Percentiles rank a stretch among this genome's conserved stretches.
Evolutionary conservation across 1,140 invertebrate genomes (phyloP).

Genomic region (Delia radicum): DNA sequence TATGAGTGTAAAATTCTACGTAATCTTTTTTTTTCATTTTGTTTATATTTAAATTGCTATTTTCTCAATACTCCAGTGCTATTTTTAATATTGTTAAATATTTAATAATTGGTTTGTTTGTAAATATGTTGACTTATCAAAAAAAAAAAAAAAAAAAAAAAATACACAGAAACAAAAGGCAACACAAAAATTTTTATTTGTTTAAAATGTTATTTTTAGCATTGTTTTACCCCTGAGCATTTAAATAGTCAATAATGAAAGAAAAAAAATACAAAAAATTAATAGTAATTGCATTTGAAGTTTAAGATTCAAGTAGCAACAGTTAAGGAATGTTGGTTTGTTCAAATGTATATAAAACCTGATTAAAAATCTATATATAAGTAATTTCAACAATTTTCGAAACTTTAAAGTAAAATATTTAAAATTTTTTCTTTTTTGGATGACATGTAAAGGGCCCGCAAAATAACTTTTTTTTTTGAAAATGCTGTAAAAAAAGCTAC

Average conservation of each 20-base stretch:
- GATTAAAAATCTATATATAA: too few relatives aligned
- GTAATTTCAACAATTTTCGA: too few relatives aligned
- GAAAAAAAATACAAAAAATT: background rate
- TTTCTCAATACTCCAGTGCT: background rate
- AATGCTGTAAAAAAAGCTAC: too few relatives aligned
- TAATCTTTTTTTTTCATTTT: too few relatives aligned
- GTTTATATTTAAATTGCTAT: background rate
- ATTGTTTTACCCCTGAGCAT: background rate
- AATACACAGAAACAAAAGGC: background rate
- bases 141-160: too few relatives aligned
- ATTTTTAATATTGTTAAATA: background rate
- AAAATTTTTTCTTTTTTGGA: too few relatives aligned
- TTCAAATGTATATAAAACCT: too few relatives aligned
- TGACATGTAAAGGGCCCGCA: too few relatives aligned
- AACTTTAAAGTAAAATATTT: too few relatives aligned
- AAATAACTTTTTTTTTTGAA: too few relatives aligned
- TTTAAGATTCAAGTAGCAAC: background rate
- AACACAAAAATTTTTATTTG: background rate
- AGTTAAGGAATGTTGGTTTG: background rate
- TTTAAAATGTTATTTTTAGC: background rate
- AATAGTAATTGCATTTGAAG: background rate
- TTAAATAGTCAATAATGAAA: background rate
- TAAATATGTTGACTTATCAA: background rate
- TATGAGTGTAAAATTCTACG: too few relatives aligned
- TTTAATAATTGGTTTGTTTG: background rate